phyloP scores from a whole-genome alignment of 2,797 vertebrate genomes.

The Vultur gryphus region DNA sequence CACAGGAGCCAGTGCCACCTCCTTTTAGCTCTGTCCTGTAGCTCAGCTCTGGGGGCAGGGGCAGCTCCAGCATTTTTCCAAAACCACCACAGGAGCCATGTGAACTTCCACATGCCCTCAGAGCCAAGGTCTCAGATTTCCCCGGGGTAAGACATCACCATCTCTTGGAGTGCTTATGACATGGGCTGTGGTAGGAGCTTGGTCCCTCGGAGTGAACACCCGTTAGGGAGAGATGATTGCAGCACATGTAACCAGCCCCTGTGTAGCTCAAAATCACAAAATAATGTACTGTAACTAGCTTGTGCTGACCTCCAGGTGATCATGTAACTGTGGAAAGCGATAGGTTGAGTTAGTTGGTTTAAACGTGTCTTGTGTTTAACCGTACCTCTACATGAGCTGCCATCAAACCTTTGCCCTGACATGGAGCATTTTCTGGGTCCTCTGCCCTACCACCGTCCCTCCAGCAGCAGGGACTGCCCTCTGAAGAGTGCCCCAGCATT shows the following conservation, averaged over 20 bases:
- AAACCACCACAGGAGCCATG: background rate
- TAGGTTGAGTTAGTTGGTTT: background rate
- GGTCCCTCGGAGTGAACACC: background rate
- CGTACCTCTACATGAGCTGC: background rate
- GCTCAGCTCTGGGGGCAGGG: background rate
- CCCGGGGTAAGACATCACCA: rapidly evolving
- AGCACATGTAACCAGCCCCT: background rate
- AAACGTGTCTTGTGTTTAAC: background rate
- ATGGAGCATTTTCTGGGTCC: background rate
- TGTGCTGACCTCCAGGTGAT: background rate
- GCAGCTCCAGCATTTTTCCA: background rate
- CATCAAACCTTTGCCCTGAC: background rate
- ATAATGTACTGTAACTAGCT: background rate
- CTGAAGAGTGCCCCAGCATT: background rate
- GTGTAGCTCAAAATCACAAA: background rate
- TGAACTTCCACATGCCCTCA: background rate
- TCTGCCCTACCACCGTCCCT: background rate
- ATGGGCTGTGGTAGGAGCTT: background rate
- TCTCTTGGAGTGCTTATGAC: background rate
- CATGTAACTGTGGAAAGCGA: background rate
- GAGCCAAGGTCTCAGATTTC: background rate
- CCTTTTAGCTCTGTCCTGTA: background rate
- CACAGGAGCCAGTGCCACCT: background rate
- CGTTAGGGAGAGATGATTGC: background rate
- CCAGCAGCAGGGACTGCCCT: background rate